These are phyloP conservation scores for Asbolus verrucosus DNA, from an alignment of 1,140 invertebrate species.

Conservation along the genomic window DNA sequence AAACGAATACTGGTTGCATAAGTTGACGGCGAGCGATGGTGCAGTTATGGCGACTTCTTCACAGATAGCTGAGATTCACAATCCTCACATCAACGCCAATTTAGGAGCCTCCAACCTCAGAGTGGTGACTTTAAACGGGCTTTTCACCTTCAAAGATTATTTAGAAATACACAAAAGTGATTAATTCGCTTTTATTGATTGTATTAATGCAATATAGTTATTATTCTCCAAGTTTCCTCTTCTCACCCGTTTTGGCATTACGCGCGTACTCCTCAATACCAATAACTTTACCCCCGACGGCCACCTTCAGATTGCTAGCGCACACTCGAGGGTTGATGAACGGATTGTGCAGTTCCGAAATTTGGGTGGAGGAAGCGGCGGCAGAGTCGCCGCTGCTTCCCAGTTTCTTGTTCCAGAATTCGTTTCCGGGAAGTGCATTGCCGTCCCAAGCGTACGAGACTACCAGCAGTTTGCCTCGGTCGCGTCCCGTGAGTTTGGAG, in stretches of 20 bases:
- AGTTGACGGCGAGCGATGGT: conserved; percentile 68
- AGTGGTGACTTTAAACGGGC: conserved; percentile 8
- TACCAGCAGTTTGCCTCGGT: conserved; percentile 69
- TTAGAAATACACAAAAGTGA: not conserved
- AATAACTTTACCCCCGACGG: not conserved
- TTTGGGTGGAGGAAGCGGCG: conserved; percentile 71
- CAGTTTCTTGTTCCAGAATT: conserved; percentile 68
- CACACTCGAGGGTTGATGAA: conserved; percentile 66
- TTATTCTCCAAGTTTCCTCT: conserved; percentile 7
- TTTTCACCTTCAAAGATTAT: no score
- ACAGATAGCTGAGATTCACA: conserved; percentile 70
- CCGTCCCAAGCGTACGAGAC: conserved; percentile 78
- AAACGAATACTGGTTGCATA: conserved; percentile 65
- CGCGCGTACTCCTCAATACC: not conserved
- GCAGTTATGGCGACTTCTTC: conserved; percentile 72
- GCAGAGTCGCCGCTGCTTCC: conserved; percentile 72
- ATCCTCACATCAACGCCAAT: conserved; percentile 66
- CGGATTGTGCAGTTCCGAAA: conserved; percentile 71
- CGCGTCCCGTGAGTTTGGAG: conserved; percentile 57
- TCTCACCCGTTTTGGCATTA: not conserved
- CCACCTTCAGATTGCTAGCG: conserved; percentile 53
- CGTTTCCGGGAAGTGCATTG: conserved; percentile 75
- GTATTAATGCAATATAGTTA: no score
- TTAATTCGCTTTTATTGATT: no score
- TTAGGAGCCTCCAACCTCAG: conserved; percentile 3